These are phyloP conservation scores for Anthoscopus minutus DNA, from an alignment of 2,113 vertebrate genomes.

Conservation along the genomic window DNA sequence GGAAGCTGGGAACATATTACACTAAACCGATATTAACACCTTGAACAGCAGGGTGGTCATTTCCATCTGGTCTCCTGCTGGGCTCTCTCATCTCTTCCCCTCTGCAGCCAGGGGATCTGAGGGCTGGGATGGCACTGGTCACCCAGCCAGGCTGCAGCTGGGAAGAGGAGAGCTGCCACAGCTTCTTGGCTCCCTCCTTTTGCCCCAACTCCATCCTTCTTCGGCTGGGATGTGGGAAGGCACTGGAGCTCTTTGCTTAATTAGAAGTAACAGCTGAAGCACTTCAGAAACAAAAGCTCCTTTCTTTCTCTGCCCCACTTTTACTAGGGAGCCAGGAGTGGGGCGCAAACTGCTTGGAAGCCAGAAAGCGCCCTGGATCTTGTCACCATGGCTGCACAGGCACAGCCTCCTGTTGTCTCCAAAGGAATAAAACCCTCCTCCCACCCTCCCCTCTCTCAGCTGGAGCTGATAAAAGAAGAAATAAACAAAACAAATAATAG, in stretches of 20 bases:
- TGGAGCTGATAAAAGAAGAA: constrained; percentile 52
- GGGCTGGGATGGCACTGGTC: background rate
- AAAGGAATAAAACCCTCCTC: constrained; percentile 58
- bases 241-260: constrained; percentile 18
- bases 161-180: background rate
- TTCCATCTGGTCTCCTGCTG: constrained; percentile 17
- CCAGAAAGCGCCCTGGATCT: constrained; percentile 54
- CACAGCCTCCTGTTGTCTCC: constrained; percentile 58
- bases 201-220: background rate
- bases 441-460: constrained; percentile 47
- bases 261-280: constrained; percentile 57
- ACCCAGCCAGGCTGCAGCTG: background rate
- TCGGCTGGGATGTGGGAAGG: background rate
- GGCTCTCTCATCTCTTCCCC: background rate
- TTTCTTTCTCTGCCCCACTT: constrained; percentile 53
- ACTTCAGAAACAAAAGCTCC: constrained; percentile 62
- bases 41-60: background rate
- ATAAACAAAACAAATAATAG: constrained; percentile 18
- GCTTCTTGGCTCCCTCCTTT: background rate
- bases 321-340: constrained; percentile 28
- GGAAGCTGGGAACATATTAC: constrained; percentile 13
- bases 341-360: constrained; percentile 58
- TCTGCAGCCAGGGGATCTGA: background rate
- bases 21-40: constrained; percentile 1
- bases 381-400: constrained; percentile 66